Percentiles rank a stretch among this genome's conserved stretches.
Conservation (phyloP, 1,140 invertebrate genomes). For the Drosophila subobscura region DNA sequence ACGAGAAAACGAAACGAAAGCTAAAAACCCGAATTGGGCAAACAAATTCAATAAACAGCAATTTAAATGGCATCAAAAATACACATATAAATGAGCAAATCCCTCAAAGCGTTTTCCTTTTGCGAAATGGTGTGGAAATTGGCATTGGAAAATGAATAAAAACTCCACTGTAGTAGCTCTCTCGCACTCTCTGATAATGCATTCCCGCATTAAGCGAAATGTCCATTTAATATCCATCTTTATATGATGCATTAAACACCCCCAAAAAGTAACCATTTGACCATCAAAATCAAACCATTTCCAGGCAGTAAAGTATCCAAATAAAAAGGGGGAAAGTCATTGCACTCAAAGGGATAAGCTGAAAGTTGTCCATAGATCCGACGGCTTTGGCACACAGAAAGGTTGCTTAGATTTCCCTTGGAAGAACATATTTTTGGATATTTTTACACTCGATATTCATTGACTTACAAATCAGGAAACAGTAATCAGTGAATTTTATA, state of each 20-base stretch:
- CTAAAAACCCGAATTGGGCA: conserved; percentile 7
- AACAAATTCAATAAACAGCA: conserved; percentile 62
- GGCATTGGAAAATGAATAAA: not conserved
- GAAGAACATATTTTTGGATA: too few relatives aligned
- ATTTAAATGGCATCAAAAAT: conserved; percentile 71
- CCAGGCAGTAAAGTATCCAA: conserved; percentile 3
- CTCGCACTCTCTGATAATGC: not conserved
- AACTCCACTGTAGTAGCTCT: not conserved
- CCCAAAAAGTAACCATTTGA: not conserved
- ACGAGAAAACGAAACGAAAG: not conserved
- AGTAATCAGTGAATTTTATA: too few relatives aligned
- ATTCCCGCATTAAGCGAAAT: too few relatives aligned
- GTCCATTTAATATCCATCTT: conserved; percentile 18
- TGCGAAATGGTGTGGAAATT: conserved; percentile 35
- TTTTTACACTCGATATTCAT: too few relatives aligned
- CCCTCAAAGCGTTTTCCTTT: conserved; percentile 46
- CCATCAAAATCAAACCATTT: conserved; percentile 3
- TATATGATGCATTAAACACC: conserved; percentile 25
- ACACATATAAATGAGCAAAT: conserved; percentile 54
- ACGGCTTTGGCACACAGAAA: too few relatives aligned
- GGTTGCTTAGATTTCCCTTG: too few relatives aligned
- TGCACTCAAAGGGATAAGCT: not conserved
- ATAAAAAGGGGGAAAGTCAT: not conserved
- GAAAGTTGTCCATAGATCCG: too few relatives aligned
- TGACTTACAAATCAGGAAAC: too few relatives aligned